Conservation (phyloP, 2,113 vertebrate genomes). For the Motacilla alba region DNA sequence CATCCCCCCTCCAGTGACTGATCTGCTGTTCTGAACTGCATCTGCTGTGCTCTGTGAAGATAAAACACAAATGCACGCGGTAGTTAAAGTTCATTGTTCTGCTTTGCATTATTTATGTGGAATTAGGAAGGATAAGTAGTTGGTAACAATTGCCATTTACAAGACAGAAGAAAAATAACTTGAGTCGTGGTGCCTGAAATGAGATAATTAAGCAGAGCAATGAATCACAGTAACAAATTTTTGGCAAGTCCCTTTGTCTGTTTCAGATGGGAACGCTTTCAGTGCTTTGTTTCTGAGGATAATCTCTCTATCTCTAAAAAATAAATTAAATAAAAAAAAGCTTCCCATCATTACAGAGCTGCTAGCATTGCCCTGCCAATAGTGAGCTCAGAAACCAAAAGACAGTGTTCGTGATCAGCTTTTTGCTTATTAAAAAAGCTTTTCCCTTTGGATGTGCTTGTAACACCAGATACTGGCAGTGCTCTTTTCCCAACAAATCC, state of each 20-base stretch:
- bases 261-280: not conserved
- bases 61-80: not conserved
- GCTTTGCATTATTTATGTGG: slow-evolving; percentile 47
- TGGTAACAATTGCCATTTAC: slow-evolving; percentile 55
- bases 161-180: not conserved
- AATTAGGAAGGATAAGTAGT: slow-evolving; percentile 56
- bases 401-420: accelerated
- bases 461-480: not conserved
- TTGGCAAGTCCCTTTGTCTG: not conserved
- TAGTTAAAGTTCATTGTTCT: slow-evolving; percentile 50
- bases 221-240: not conserved
- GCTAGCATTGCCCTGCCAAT: not conserved
- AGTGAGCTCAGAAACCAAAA: not conserved
- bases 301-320: not conserved
- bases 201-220: not conserved
- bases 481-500: not conserved
- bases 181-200: not conserved
- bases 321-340: not conserved
- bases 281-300: not conserved
- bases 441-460: not conserved
- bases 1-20: not conserved
- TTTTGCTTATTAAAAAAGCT: not conserved
- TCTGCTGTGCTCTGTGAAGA: not conserved
- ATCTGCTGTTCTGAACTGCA: slow-evolving; percentile 8
- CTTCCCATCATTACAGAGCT: not conserved